phyloP scores from a whole-genome alignment of 1,140 invertebrate species.

The Dinoponera quadriceps region DNA sequence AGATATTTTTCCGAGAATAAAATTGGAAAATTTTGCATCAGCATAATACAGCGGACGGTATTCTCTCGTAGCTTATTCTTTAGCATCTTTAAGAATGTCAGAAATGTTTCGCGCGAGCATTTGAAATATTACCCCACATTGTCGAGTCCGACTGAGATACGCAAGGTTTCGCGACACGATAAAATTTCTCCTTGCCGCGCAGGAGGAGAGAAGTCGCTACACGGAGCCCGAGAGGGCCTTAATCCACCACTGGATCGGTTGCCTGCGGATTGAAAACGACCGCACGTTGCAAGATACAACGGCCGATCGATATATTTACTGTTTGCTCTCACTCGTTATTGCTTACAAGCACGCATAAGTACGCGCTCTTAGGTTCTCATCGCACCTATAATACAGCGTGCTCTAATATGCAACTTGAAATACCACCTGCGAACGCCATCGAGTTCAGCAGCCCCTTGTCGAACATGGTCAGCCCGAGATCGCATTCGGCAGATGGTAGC shows the following conservation, averaged over 20 bases:
- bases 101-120: no score
- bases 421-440: slow-evolving; percentile 83
- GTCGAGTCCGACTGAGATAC: no score
- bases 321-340: slow-evolving; percentile 28
- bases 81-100: no score
- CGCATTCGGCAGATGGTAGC: slow-evolving; percentile 80
- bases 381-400: slow-evolving; percentile 54
- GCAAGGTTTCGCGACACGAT: neutral
- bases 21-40: no score
- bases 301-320: slow-evolving; percentile 35
- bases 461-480: slow-evolving; percentile 78
- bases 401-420: slow-evolving; percentile 50
- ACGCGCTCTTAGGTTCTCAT: slow-evolving; percentile 46
- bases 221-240: neutral
- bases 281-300: slow-evolving; percentile 19
- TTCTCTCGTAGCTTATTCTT: no score
- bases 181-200: no score
- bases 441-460: slow-evolving; percentile 82
- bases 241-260: slow-evolving; percentile 1
- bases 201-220: slow-evolving; percentile 18
- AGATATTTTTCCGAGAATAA: no score
- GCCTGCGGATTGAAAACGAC: slow-evolving; percentile 8
- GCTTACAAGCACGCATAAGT: no score
- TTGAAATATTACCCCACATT: no score
- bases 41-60: no score